Evolutionary conservation across 2,113 vertebrate species (phyloP), one percentile per base, ranked within the genome.

Genomic region (Brachypteracias leptosomus): DNA sequence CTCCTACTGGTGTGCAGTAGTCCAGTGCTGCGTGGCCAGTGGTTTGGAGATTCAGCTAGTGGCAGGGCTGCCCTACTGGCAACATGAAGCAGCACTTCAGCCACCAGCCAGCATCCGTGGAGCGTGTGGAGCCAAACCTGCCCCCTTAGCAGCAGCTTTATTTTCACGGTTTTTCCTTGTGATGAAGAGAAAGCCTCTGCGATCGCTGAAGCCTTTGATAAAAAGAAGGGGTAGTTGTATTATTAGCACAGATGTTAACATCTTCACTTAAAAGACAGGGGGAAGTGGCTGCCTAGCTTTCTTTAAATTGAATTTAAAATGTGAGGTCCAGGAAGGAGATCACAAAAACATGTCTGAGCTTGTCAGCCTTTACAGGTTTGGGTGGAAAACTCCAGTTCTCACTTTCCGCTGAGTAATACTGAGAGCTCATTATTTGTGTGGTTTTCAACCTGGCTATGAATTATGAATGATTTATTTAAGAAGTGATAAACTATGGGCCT

Each of bases 301-400:
- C 93, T 94, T 93, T 87, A 93, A 90, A 87, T 72, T 72, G 86
- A 96, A 86, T 93, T 89, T 54, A 93, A 78, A 89, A 88, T 0
- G 2, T 87, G 84, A 74, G 73, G 83, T 94, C 86, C 70, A 67
- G 90, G 88, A 93, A 95, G 20, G 86, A 90, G 90, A 62, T 96
- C 86, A 88, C 74, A 81, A 87, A 93, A 89, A 70, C 92, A 90
- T 96, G 90, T 90, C 95, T 87, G 79, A 89, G 77, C 96, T 96
- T 96, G 92, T 96, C 80, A 79, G 91, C 88, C 59, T 96, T 93
- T 85, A 95, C 11, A 7, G 79, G 85, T 90, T 95, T 78, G 88
- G 90, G 86, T 93, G 93, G 96, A 96, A 96, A 96, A 96, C 95
- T 94, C 79, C 77, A 75, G 89, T 95, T 96, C 90, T 97, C 92